Conservation (phyloP, 2,888 invertebrate species). For the Villa cingulata region DNA sequence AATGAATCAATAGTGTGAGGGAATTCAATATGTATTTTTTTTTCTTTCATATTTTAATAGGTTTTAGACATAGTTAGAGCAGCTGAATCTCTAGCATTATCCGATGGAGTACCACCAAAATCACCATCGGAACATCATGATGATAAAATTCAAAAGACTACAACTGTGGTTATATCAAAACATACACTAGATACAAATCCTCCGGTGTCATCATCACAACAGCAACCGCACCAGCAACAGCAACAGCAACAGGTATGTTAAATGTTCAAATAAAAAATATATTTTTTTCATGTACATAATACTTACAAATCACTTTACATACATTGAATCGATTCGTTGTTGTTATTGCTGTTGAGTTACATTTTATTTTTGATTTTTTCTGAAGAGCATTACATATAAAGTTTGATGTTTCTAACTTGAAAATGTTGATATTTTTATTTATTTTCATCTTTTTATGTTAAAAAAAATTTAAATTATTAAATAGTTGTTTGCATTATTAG, state of each 20-base stretch:
- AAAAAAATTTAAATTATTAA: too few relatives aligned
- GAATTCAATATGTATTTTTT: neutral
- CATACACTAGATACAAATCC: slow-evolving; percentile 60
- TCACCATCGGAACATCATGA: slow-evolving; percentile 55
- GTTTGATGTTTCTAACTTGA: too few relatives aligned
- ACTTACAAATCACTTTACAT: neutral
- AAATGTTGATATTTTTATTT: too few relatives aligned
- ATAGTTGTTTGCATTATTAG: too few relatives aligned
- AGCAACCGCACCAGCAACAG: too few relatives aligned
- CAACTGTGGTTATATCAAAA: slow-evolving; percentile 88
- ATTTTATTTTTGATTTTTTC: neutral
- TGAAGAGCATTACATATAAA: too few relatives aligned
- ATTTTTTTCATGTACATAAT: neutral
- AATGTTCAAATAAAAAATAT: neutral
- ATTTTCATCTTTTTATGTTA: too few relatives aligned
- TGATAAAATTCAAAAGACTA: slow-evolving; percentile 61
- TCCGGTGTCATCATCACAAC: slow-evolving; percentile 24
- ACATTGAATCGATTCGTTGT: too few relatives aligned
- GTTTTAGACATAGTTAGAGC: slow-evolving; percentile 82
- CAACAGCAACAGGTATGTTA: slow-evolving; percentile 42
- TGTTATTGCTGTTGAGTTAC: too few relatives aligned
- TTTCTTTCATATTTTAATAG: slow-evolving; percentile 31
- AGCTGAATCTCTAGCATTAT: slow-evolving; percentile 63
- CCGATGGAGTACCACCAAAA: slow-evolving; percentile 46
- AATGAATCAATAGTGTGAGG: neutral